Conservation (phyloP, 2,113 vertebrate species). For the Dunckerocampus dactyliophorus region DNA sequence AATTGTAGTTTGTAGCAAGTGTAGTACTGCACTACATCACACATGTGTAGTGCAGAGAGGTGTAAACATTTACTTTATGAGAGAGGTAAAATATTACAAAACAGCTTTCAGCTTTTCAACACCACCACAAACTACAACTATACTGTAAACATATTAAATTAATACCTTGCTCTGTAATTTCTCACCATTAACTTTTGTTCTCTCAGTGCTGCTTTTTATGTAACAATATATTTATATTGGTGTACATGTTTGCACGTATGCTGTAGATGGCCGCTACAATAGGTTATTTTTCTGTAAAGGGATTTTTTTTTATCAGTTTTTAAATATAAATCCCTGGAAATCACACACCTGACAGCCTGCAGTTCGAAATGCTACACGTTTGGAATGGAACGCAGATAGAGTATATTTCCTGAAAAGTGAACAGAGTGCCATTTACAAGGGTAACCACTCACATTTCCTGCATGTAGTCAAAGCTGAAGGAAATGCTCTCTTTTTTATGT, state of each 20-base stretch:
- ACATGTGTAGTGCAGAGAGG: too few relatives aligned
- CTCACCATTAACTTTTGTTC: too few relatives aligned
- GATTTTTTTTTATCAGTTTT: slow-evolving; percentile 7
- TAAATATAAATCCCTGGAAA: slow-evolving; percentile 10
- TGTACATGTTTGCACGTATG: too few relatives aligned
- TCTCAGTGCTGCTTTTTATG: too few relatives aligned
- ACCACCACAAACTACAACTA: too few relatives aligned
- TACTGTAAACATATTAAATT: too few relatives aligned
- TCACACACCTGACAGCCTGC: slow-evolving; percentile 21
- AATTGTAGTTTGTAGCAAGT: too few relatives aligned
- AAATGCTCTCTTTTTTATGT: slow-evolving; percentile 25
- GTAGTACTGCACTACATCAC: too few relatives aligned
- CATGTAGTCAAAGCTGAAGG: slow-evolving; percentile 35
- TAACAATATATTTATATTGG: too few relatives aligned
- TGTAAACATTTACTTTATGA: too few relatives aligned
- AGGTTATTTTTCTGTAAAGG: not conserved
- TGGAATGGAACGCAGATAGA: slow-evolving; percentile 32
- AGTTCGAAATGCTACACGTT: slow-evolving; percentile 28
- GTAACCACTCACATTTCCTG: slow-evolving; percentile 23
- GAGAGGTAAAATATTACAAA: not conserved
- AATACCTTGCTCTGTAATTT: too few relatives aligned
- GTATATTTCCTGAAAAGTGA: slow-evolving; percentile 51
- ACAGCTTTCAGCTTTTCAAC: not conserved
- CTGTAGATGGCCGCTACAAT: too few relatives aligned
- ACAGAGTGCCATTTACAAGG: slow-evolving; percentile 52